These are phyloP conservation scores for Drosophila seguyi DNA, from an alignment of 1,140 invertebrate species.

Conservation along the genomic window DNA sequence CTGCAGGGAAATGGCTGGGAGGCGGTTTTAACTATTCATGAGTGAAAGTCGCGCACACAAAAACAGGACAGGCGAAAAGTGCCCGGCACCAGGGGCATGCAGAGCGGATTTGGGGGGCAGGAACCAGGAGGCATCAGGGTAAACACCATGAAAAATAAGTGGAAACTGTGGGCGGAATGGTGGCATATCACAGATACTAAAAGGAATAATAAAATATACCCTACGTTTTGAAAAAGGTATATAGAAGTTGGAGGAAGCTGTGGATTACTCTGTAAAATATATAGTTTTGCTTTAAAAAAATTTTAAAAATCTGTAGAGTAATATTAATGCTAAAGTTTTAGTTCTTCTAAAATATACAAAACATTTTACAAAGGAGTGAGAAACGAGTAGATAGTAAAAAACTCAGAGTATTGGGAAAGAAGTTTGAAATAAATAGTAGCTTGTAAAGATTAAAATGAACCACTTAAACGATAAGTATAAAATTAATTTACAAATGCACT, in stretches of 20 bases:
- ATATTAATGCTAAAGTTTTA: neutral
- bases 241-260: too few species aligned
- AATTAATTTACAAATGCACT: conserved; percentile 7
- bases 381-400: neutral
- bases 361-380: neutral
- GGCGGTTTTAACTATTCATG: conserved; percentile 82
- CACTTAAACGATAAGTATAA: neutral
- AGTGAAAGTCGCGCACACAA: conserved; percentile 45
- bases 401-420: too few species aligned
- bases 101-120: neutral
- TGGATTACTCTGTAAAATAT: neutral
- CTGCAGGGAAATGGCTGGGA: conserved; percentile 30
- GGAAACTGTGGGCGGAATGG: conserved; percentile 2
- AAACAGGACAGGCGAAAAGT: conserved; percentile 50
- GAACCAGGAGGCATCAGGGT: conserved; percentile 24
- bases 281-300: neutral
- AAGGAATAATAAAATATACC: conserved; percentile 41
- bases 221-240: neutral
- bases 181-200: conserved; percentile 34
- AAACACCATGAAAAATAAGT: conserved; percentile 53
- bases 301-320: neutral
- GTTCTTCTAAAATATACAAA: neutral
- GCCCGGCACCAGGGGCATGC: conserved; percentile 5
- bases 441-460: neutral
- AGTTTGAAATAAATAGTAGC: neutral